Evolutionary conservation across 2,888 invertebrate species (phyloP).

Genomic region (Pelosia muscerda): DNA sequence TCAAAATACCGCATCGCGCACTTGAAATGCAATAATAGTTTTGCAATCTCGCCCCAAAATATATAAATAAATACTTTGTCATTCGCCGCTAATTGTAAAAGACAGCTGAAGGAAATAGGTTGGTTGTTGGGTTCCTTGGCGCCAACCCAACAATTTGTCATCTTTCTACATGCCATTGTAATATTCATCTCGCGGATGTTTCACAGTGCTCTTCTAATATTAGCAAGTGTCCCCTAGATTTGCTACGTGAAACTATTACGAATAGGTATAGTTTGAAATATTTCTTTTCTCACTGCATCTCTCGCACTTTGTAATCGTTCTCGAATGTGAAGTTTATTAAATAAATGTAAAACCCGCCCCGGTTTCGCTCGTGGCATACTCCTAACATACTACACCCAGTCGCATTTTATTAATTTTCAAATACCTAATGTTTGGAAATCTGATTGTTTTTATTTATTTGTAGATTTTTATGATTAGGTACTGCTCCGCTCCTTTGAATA

Average conservation of each 20-base stretch:
- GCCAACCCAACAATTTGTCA: conserved; percentile 49
- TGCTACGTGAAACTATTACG: neutral
- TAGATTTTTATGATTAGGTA: too few relatives aligned
- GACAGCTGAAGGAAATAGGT: conserved; percentile 47
- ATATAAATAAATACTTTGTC: conserved; percentile 21
- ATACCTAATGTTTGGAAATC: too few relatives aligned
- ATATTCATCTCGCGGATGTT: conserved; percentile 25
- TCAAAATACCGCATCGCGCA: neutral
- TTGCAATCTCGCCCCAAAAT: neutral
- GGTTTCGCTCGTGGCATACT: too few relatives aligned
- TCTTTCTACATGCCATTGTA: conserved; percentile 38
- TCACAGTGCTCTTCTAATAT: conserved; percentile 13
- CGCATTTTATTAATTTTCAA: too few relatives aligned
- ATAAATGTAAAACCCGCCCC: too few relatives aligned
- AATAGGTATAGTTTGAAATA: neutral
- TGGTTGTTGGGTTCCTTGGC: conserved; percentile 40
- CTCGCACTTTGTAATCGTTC: neutral
- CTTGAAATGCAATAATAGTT: neutral
- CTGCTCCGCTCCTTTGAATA: too few relatives aligned
- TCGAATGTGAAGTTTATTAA: neutral
- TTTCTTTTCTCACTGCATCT: neutral
- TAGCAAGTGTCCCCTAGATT: neutral
- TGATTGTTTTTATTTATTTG: too few relatives aligned
- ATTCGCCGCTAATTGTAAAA: conserved; percentile 39
- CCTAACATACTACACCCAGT: too few relatives aligned